A percentile compares a stretch with the other conserved stretches of the same genome.
Conservation (phyloP, 2,888 invertebrate species). For the Scaptomyza tumidula region DNA sequence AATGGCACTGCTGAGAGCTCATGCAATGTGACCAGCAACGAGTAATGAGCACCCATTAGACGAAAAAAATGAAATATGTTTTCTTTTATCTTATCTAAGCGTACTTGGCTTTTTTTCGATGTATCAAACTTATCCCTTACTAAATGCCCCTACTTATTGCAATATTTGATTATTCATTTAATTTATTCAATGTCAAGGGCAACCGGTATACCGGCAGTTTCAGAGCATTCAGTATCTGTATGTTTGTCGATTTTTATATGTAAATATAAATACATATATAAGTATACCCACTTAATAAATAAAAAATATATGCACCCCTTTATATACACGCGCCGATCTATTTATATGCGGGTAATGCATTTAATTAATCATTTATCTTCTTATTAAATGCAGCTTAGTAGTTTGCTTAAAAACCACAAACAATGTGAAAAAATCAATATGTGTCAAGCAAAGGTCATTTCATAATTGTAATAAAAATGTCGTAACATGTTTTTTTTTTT, state of each 20-base stretch:
- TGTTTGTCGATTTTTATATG: neutral
- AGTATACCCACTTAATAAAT: neutral
- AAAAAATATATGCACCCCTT: neutral
- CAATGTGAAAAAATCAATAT: constrained; percentile 26
- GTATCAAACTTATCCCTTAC: neutral
- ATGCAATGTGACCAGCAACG: constrained; percentile 6
- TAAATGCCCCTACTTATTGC: neutral
- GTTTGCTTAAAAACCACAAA: neutral
- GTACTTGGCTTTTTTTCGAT: neutral
- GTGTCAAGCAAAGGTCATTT: constrained; percentile 18
- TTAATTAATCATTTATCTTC: neutral
- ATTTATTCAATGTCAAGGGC: constrained; percentile 49
- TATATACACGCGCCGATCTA: neutral
- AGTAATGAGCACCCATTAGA: neutral
- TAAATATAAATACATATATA: constrained; percentile 12
- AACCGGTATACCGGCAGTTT: constrained; percentile 16
- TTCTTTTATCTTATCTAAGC: neutral
- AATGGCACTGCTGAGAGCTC: constrained; percentile 23
- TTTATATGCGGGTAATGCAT: neutral
- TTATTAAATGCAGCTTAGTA: neutral
- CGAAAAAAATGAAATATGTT: neutral
- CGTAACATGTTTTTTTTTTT: constrained; percentile 24
- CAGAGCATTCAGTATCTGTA: constrained; percentile 28
- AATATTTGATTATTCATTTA: neutral
- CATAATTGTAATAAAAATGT: constrained; percentile 36